Conservation (phyloP, 92 coral and sea anemone genomes). For the Phenganax marumi region DNA sequence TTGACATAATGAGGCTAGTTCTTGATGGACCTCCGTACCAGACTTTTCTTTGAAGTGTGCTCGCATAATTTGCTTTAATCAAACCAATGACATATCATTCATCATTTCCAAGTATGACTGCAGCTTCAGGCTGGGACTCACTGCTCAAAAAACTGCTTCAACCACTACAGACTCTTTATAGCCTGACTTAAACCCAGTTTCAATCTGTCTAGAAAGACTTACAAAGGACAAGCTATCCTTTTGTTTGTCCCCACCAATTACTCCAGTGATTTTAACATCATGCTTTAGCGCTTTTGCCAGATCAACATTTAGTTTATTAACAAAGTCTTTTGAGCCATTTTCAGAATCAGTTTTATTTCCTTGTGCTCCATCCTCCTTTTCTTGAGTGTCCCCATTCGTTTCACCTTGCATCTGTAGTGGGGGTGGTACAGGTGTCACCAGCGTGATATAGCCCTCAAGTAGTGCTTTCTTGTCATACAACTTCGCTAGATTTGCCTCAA, state of each 20-base stretch:
- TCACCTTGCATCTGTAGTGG: neutral
- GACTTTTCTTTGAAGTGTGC: conserved; percentile 54
- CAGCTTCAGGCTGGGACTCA: conserved; percentile 54
- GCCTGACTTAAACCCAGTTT: conserved; percentile 49
- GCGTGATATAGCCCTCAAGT: neutral
- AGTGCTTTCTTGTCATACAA: conserved; percentile 29
- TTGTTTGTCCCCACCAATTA: conserved; percentile 38
- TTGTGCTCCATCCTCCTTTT: conserved; percentile 5
- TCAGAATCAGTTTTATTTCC: neutral
- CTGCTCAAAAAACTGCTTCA: conserved; percentile 61
- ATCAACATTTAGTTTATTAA: conserved; percentile 29
- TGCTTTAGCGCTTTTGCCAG: conserved; percentile 41
- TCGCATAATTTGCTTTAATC: conserved; percentile 49
- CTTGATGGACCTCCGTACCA: conserved; percentile 58
- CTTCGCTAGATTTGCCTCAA: neutral
- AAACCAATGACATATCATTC: conserved; percentile 41
- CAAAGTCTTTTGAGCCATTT: neutral
- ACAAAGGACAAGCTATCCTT: conserved; percentile 49
- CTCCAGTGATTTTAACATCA: conserved; percentile 48
- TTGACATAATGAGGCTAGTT: conserved; percentile 49
- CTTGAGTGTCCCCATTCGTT: neutral
- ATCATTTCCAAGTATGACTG: conserved; percentile 59
- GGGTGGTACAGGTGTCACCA: neutral
- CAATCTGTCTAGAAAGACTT: conserved; percentile 43
- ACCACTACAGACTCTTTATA: conserved; percentile 55